phyloP scores from a whole-genome alignment of 2,888 invertebrate genomes.

The Brachyopa scutellaris region DNA sequence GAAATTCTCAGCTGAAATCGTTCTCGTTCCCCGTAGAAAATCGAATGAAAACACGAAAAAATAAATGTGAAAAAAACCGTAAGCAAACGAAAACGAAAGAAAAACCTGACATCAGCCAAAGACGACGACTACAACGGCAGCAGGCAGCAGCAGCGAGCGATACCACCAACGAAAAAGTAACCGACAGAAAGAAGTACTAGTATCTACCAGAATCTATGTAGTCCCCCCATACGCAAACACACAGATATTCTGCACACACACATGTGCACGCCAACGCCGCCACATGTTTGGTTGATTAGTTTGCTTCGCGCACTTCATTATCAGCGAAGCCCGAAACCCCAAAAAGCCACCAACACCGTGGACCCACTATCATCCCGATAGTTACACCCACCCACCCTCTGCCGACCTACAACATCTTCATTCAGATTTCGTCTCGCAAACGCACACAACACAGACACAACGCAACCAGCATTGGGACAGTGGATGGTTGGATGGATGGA shows the following conservation, averaged over 20 bases:
- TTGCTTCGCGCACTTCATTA: constrained; percentile 67
- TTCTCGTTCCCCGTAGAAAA: constrained; percentile 64
- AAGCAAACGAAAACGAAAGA: constrained; percentile 67
- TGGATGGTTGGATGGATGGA: constrained; percentile 1
- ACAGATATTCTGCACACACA: neutral
- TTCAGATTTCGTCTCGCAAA: constrained; percentile 64
- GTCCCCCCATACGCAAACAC: constrained; percentile 30
- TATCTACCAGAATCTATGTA: constrained; percentile 50
- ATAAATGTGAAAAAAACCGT: constrained; percentile 44
- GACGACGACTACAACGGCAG: constrained; percentile 39
- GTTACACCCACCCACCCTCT: constrained; percentile 31
- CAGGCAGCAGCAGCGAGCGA: constrained; percentile 37
- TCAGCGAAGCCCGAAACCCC: constrained; percentile 54
- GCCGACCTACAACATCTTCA: neutral
- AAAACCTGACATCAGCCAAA: constrained; percentile 53
- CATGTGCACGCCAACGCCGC: neutral
- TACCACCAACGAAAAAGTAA: constrained; percentile 59
- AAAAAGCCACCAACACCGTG: constrained; percentile 48
- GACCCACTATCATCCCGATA: constrained; percentile 1
- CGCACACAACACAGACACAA: neutral
- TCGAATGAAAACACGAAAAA: constrained; percentile 60
- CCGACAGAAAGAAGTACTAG: constrained; percentile 39
- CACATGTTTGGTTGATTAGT: constrained; percentile 59
- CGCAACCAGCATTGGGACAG: neutral
- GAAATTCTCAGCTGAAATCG: constrained; percentile 74